Evolutionary conservation across 1,140 invertebrate genomes (phyloP).

Genomic region (Pteromalus puparum): DNA sequence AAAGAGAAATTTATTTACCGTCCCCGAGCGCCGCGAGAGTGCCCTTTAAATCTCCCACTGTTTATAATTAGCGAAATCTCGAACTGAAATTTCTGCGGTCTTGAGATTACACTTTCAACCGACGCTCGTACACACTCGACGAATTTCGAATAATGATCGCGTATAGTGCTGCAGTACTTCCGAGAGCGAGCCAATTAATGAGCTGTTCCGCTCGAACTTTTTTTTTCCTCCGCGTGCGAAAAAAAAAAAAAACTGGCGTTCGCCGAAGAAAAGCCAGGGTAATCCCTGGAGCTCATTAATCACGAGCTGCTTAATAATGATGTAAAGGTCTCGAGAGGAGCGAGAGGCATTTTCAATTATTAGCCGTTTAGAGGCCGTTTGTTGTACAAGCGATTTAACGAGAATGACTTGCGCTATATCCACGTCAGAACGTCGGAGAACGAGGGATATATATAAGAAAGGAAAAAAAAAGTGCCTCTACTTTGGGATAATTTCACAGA

Average conservation of each 20-base stretch:
- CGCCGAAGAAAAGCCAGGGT: not conserved
- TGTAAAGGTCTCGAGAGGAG: conserved; percentile 45
- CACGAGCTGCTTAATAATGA: conserved; percentile 51
- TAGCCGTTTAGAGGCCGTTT: conserved; percentile 54
- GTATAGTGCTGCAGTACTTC: not conserved
- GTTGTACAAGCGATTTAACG: conserved; percentile 55
- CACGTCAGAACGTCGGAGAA: too few relatives aligned
- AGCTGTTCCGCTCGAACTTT: not conserved
- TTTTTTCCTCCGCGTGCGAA: not conserved
- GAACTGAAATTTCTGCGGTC: not conserved
- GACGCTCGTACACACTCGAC: too few relatives aligned
- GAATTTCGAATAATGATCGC: too few relatives aligned
- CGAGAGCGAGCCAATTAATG: conserved; percentile 27
- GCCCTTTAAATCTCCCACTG: conserved; percentile 18
- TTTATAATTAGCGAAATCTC: conserved; percentile 33
- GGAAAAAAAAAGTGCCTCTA: conserved; percentile 34
- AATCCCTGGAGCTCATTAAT: conserved; percentile 49
- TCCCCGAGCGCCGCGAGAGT: not conserved
- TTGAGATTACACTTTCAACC: not conserved
- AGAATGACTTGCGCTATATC: conserved; percentile 33
- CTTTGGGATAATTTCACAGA: conserved; percentile 64
- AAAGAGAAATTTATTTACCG: conserved; percentile 35
- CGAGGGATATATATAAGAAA: not conserved
- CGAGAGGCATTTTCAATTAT: conserved; percentile 52
- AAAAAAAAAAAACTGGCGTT: conserved; percentile 10